These are phyloP conservation scores for Pseudeuparius sepicola DNA, from an alignment of 2,888 invertebrate species.

Conservation along the genomic window DNA sequence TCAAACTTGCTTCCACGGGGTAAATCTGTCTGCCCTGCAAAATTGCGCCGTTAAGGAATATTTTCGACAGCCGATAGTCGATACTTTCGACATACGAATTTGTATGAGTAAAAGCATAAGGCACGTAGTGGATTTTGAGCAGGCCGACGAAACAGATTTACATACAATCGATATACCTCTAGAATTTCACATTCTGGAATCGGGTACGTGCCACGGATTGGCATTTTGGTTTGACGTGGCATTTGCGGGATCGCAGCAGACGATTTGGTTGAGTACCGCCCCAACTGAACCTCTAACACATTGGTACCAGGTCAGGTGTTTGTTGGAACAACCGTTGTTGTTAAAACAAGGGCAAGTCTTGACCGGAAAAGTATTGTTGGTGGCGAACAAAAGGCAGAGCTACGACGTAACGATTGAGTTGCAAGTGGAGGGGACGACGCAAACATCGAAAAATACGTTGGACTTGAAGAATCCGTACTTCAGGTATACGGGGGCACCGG, in stretches of 20 bases:
- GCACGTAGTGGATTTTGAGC: conserved; percentile 88
- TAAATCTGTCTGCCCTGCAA: conserved; percentile 84
- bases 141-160: conserved; percentile 86
- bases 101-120: conserved; percentile 91
- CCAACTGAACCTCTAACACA: conserved; percentile 97
- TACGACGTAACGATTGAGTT: conserved; percentile 97
- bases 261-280: conserved; percentile 94
- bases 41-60: conserved; percentile 94
- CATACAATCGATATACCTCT: conserved; percentile 93
- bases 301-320: conserved; percentile 98
- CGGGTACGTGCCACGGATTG: conserved; percentile 91
- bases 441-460: conserved; percentile 80
- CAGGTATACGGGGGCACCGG: conserved; percentile 88
- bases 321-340: conserved; percentile 87
- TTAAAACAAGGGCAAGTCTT: conserved; percentile 89
- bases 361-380: conserved; percentile 75
- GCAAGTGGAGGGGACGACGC: conserved; percentile 77
- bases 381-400: conserved; percentile 94
- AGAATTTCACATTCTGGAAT: conserved; percentile 83
- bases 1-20: conserved; percentile 95
- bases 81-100: conserved; percentile 83
- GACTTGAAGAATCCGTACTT: conserved; percentile 99
- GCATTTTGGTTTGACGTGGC: conserved; percentile 99
- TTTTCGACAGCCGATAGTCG: conserved; percentile 47
- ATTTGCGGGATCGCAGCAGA: conserved; percentile 81